Base-by-base conservation (phyloP, 2,797 vertebrate species). In the Pipistrellus kuhlii region DNA sequence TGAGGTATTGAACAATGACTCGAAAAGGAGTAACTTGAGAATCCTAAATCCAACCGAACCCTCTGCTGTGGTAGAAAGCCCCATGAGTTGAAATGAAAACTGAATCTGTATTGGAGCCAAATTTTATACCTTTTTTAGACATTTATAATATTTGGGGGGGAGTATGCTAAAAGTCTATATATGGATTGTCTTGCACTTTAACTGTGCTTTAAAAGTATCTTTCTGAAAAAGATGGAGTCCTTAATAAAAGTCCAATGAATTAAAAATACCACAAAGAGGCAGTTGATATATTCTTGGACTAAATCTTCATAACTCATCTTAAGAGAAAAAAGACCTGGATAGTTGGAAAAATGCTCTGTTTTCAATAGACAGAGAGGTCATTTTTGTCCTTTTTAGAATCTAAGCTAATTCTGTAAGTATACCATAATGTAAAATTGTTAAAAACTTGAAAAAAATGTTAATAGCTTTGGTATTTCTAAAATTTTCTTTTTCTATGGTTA, bases 191-290 rank as follows among this genome's bases (percentile, higher is more conserved):
- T 88, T 95, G 27, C 8, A 88, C 46, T 72, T 92, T 89, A 89
- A 76, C 85, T 25, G 64, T 62, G 38, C 69, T 91, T 95, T 94
- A 23, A 69, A 93, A 90, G 10, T 83, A 21, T 87, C 20, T 88
- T 88, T 90, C 53, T 94, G 78, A 94, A 64, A 96, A 86, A 95
- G 77, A 94, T 25, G 81, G 44, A 94, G 41, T 90, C 59, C 51
- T 95, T 96, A 92, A 95, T 95, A 93, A 94, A 96, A 94, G 41
- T 44, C 62, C 62, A 69, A 0, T 64, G 85, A 64, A 44, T 77
- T 62, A 95, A 95, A 85, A 88, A 69, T 78, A 68, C 82, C 13
- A 86, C 73, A 93, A 73, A 62, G 83, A 94, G 71, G 30, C 41
- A 81, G 83, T 93, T 4, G 2, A 81, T 94, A 85, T n/a, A 77